These are phyloP conservation scores for Micrastur ruficollis DNA, from an alignment of 2,797 vertebrate species.

Conservation along the genomic window DNA sequence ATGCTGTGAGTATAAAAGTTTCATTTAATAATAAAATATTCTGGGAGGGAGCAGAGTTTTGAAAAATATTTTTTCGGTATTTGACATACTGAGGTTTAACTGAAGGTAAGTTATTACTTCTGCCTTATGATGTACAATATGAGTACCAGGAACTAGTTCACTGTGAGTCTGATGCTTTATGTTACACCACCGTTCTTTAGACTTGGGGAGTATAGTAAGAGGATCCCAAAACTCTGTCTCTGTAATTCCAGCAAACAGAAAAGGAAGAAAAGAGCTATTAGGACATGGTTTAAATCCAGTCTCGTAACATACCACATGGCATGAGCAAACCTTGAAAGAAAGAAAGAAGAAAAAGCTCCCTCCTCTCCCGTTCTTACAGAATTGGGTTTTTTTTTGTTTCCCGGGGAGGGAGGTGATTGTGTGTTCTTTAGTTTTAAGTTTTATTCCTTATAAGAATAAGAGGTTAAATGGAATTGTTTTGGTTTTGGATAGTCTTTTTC, in stretches of 20 bases:
- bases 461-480: background rate
- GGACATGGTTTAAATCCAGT: background rate
- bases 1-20: conserved; percentile 88
- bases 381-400: background rate
- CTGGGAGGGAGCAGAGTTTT: conserved; percentile 67
- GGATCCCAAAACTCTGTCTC: background rate
- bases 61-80: conserved; percentile 36
- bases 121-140: background rate
- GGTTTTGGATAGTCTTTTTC: background rate
- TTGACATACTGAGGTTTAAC: conserved; percentile 48
- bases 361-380: background rate
- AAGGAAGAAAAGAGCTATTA: background rate
- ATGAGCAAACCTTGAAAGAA: background rate
- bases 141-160: background rate
- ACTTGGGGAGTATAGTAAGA: background rate
- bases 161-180: background rate
- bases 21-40: conserved; percentile 69
- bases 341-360: background rate
- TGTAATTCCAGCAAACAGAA: background rate
- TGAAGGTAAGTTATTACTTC: conserved; percentile 50
- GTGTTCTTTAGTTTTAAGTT: background rate
- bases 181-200: background rate
- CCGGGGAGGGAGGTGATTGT: background rate
- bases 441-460: background rate
- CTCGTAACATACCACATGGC: background rate